Evolutionary conservation across 2,888 invertebrate genomes (phyloP).

Genomic region (Pseudoips prasinana): DNA sequence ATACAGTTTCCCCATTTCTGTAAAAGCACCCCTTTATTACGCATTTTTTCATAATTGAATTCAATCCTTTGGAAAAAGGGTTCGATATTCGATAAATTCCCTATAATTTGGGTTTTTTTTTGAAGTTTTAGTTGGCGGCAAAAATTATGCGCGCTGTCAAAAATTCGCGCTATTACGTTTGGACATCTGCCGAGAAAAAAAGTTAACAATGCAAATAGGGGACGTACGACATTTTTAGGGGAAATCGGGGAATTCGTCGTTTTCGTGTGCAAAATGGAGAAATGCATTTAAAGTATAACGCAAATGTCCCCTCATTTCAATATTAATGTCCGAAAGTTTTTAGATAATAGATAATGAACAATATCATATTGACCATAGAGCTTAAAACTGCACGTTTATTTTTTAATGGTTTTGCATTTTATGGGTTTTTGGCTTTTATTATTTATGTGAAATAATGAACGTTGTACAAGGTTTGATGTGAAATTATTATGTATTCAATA

Average conservation of each 20-base stretch:
- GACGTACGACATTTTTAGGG: conserved; percentile 75
- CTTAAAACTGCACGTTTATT: conserved; percentile 32
- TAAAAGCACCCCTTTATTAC: conserved; percentile 69
- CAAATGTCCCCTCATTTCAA: conserved; percentile 71
- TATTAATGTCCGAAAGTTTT: conserved; percentile 57
- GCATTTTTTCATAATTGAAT: conserved; percentile 71
- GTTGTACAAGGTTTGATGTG: conserved; percentile 28
- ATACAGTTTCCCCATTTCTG: conserved; percentile 65
- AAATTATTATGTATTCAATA: conserved; percentile 27
- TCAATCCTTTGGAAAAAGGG: conserved; percentile 81
- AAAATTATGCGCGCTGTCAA: conserved; percentile 77
- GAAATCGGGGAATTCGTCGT: conserved; percentile 70
- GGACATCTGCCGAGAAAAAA: conserved; percentile 74
- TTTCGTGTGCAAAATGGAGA: conserved; percentile 70
- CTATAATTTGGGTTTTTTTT: conserved; percentile 65
- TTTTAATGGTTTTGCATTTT: conserved; percentile 46
- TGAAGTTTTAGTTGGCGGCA: conserved; percentile 63
- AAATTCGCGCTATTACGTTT: conserved; percentile 79
- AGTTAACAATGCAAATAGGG: conserved; percentile 79
- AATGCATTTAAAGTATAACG: conserved; percentile 77
- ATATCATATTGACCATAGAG: conserved; percentile 21
- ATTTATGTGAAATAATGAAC: conserved; percentile 45
- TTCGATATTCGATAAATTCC: conserved; percentile 72
- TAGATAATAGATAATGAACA: conserved; percentile 21
- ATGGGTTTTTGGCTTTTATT: conserved; percentile 49